A percentile compares a stretch with the other conserved stretches of the same genome.
phyloP scores from a whole-genome alignment of 2,797 vertebrate genomes.

The Ctenopoma multispine region DNA sequence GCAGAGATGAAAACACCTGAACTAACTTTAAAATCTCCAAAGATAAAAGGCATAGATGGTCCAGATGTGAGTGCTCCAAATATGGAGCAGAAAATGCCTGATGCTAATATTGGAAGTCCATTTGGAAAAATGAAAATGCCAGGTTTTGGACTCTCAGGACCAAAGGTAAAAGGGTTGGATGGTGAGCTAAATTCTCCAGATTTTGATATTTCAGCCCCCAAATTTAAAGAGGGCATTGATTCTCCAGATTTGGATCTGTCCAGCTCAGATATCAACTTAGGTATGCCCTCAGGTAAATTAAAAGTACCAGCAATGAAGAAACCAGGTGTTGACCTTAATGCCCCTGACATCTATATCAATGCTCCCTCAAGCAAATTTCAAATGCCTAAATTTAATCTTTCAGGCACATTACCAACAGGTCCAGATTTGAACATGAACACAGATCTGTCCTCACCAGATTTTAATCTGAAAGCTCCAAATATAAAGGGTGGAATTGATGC shows the following conservation, averaged over 20 bases:
- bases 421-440: conserved; percentile 43
- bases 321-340: conserved; percentile 17
- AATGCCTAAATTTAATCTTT: conserved; percentile 44
- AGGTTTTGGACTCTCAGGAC: conserved; percentile 45
- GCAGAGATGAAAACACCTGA: conserved; percentile 53
- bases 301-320: conserved; percentile 34
- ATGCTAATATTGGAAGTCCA: conserved; percentile 37
- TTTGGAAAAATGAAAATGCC: conserved; percentile 61
- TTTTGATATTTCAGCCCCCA: conserved; percentile 45
- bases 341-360: conserved; percentile 55
- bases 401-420: conserved; percentile 32
- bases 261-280: conserved; percentile 28
- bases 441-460: no score
- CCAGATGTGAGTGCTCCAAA: conserved; percentile 8
- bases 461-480: conserved; percentile 62
- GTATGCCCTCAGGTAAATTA: conserved; percentile 56
- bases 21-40: not conserved
- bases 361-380: conserved; percentile 59
- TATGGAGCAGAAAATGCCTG: conserved; percentile 38
- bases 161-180: conserved; percentile 42
- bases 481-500: conserved; percentile 58
- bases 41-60: not conserved
- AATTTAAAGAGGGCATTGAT: conserved; percentile 38
- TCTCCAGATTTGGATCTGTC: conserved; percentile 40
- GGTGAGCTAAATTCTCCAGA: conserved; percentile 30